Conservation (phyloP, 2,113 vertebrate species). For the Geococcyx californianus region DNA sequence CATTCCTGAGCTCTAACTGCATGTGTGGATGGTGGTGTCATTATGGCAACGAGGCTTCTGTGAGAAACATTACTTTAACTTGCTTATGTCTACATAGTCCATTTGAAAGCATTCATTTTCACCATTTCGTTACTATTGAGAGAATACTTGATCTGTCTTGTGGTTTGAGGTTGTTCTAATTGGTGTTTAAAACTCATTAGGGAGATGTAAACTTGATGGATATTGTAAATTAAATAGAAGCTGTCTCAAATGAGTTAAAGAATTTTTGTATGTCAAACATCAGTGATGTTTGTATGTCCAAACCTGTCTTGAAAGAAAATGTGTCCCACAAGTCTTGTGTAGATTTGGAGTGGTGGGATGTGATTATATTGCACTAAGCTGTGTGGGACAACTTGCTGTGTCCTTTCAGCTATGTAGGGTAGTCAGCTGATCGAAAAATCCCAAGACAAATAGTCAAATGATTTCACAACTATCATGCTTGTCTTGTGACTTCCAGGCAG, state of each 20-base stretch:
- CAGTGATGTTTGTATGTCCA: neutral
- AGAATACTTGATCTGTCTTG: neutral
- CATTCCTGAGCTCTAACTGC: neutral
- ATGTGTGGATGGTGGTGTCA: neutral
- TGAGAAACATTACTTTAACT: neutral
- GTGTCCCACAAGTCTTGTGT: neutral
- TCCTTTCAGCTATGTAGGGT: neutral
- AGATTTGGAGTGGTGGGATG: neutral
- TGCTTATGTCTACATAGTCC: accelerated
- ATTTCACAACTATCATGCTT: neutral
- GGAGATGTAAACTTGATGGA: neutral
- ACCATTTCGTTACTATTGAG: accelerated
- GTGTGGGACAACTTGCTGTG: neutral
- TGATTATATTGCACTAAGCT: neutral
- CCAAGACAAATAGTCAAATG: neutral
- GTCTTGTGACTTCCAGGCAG: neutral
- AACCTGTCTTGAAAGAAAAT: neutral
- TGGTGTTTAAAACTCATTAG: neutral
- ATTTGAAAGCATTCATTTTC: neutral
- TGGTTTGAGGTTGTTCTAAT: neutral
- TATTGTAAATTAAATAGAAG: neutral
- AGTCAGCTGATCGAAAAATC: neutral
- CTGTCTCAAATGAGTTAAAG: neutral
- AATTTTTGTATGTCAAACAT: neutral
- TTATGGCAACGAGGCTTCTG: neutral